Base-by-base conservation (phyloP, 2,797 vertebrate species). In the Poecile montanus region DNA sequence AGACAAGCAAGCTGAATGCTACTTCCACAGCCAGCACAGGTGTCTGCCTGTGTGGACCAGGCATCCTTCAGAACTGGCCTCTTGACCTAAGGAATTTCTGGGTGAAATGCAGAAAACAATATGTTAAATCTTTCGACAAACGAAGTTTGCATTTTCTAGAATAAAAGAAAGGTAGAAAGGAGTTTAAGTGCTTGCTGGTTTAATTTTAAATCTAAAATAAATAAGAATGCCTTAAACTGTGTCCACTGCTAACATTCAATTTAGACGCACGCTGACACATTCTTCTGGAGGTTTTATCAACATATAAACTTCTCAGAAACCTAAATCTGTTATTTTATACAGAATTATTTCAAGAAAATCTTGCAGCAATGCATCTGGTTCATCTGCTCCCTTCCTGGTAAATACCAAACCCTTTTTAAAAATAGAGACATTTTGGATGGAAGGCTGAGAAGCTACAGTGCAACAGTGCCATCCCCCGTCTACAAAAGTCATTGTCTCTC, bases 391-490 rank as follows among this genome's bases (percentile, higher is more conserved):
- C 56, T 82, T 88, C 73, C 73, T 86, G 61, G 74, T 91, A 97
- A 91, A 95, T 75, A 96, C 40, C 75, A 84, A 90, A 67, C 15
- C 66, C 38, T 94, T 94, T 81, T 89, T 61, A 93, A 77, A 95
- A 95, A 96, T 53, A 97, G 90, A 91, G 90, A 89, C 60, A 62
- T 95, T 95, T 78, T 74, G 71, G 70, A n/a, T 29, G 27, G 71
- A 78, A 82, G 14, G 53, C 81, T 61, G 86, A 89, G 79, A 60
- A 94, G 94, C 48, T 63, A 16, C 86, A 90, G 97, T 97, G 65
- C 97, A 97, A 97, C 94, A 97, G 94, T 97, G 97, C 97, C 97
- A 97, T 88, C 97, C 94, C 86, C 94, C 94, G 97, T 95, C 81
- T 77, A 91, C 44, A 86, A 32, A 92, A 95, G 77, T 93, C 95